Conservation (phyloP, 2,113 vertebrate species). For the Chitala chitala region DNA sequence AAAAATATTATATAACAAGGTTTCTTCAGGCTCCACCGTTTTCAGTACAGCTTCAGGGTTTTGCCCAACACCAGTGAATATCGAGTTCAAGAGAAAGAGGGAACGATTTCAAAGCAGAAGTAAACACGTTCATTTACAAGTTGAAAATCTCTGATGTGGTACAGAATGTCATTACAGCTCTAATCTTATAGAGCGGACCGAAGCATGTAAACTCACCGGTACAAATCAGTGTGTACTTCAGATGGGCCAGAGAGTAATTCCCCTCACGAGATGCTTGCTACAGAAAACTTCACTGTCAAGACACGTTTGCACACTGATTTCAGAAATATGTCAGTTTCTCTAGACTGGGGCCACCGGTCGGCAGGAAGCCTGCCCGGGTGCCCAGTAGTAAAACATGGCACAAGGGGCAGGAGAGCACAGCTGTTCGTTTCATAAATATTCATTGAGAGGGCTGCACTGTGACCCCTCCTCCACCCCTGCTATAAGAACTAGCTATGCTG, state of each 20-base stretch:
- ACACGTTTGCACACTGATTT: not conserved
- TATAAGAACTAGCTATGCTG: not conserved
- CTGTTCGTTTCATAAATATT: constrained; percentile 17
- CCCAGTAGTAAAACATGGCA: constrained; percentile 15
- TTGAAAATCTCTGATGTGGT: not conserved
- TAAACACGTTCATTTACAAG: not conserved
- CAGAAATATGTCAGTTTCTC: constrained; percentile 4
- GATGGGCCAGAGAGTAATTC: not conserved
- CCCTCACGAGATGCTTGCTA: not conserved
- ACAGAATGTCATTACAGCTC: not conserved
- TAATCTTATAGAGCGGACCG: not conserved
- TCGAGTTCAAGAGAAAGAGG: too few relatives aligned
- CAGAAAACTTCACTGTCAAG: not conserved
- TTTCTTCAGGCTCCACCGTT: too few relatives aligned
- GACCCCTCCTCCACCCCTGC: not conserved
- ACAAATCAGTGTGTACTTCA: not conserved
- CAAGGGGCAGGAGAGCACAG: constrained; percentile 11
- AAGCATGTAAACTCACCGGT: not conserved
- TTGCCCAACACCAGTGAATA: too few relatives aligned
- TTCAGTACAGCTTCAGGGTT: too few relatives aligned
- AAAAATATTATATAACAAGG: too few relatives aligned
- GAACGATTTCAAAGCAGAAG: not conserved
- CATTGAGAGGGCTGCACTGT: not conserved
- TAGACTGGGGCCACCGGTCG: not conserved
- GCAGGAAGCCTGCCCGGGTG: not conserved